Evolutionary conservation across 1,140 invertebrate species (phyloP), one percentile per base, ranked within the genome.

Genomic region (Leguminivora glycinivorella): DNA sequence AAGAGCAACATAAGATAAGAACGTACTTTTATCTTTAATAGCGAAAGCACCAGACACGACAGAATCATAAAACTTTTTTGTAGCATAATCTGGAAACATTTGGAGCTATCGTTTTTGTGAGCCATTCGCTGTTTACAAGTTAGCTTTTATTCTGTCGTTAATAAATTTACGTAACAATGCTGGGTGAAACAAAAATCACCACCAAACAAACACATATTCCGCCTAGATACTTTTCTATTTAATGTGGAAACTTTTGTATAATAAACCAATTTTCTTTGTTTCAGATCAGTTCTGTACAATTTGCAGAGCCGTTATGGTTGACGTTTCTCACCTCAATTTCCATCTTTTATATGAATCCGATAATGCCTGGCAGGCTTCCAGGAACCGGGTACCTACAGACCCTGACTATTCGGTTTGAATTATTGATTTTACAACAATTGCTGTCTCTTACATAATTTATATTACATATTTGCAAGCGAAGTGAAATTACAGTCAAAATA

Each of bases 311-410:
- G 58, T 63, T 63, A 63, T 0, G 58, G 6, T 29, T 77, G 77
- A 73, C 76, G 74, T 83, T 83, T 85, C 83, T 82, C 82, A 84
- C 81, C 82, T 83, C 80, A 83, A 85, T 85, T 86, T 84, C 80
- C 79, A 82, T 83, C 84, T 82, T 82, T 83, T 84, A 84, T 80
- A 84, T 82, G 76, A 84, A 84, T 83, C 83, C 79, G 83, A 84
- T 87, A 85, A 85, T 75, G 75, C 72, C 76, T 88, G 86, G 84
- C 86, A 77, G 69, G 40, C 68, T 69, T 82, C 85, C 85, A 88
- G 80, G 81, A 63, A 63, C 34, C 19, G 29, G 58, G 26, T 63
- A 63, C 58, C 25, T n/a, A 29, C 25, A n/a, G 17, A 22, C 4
- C 58, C 14, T 14, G 25, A 29, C 24, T 29, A 31, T 63, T 63